A percentile compares a stretch with the other conserved stretches of the same genome.
Conservation (phyloP, 2,797 vertebrate genomes). For the Allobates femoralis region DNA sequence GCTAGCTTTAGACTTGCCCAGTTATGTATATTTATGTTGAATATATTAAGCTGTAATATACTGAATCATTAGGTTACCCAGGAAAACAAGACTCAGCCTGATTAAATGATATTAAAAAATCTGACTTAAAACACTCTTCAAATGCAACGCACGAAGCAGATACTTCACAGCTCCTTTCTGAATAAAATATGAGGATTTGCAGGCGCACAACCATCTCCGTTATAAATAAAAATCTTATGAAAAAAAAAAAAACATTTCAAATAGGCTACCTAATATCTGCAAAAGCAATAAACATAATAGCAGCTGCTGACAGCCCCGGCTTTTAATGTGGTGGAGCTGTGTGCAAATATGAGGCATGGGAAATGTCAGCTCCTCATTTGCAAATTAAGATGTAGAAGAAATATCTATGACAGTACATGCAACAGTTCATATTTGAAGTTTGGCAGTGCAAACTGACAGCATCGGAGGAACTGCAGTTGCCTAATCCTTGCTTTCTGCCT, state of each 20-base stretch:
- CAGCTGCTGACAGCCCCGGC: slow-evolving; percentile 52
- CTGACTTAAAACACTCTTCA: slow-evolving; percentile 48
- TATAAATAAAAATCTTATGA: slow-evolving; percentile 59
- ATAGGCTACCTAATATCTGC: slow-evolving; percentile 53
- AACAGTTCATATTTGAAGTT: slow-evolving; percentile 85
- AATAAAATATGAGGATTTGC: slow-evolving; percentile 62
- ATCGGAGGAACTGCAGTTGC: slow-evolving; percentile 78
- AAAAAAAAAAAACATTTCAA: slow-evolving; percentile 18
- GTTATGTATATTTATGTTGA: slow-evolving; percentile 53
- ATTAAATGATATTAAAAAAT: slow-evolving; percentile 59
- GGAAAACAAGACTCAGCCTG: slow-evolving; percentile 32
- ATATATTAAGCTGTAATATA: slow-evolving; percentile 26
- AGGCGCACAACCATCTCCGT: slow-evolving; percentile 34
- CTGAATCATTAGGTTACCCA: slow-evolving; percentile 41
- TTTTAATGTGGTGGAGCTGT: slow-evolving; percentile 63
- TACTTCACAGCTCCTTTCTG: slow-evolving; percentile 45
- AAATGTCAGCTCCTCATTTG: slow-evolving; percentile 85
- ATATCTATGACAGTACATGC: slow-evolving; percentile 86
- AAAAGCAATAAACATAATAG: slow-evolving; percentile 63
- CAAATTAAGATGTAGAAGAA: slow-evolving; percentile 91
- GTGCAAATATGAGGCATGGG: slow-evolving; percentile 77
- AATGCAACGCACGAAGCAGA: slow-evolving; percentile 42
- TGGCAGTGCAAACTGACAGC: slow-evolving; percentile 83
- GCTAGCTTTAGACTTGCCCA: neutral
- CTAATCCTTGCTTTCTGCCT: slow-evolving; percentile 90